A percentile compares a stretch with the other conserved stretches of the same genome.
Conservation (phyloP, 2,888 invertebrate genomes). For the Philhelius pedissequus region DNA sequence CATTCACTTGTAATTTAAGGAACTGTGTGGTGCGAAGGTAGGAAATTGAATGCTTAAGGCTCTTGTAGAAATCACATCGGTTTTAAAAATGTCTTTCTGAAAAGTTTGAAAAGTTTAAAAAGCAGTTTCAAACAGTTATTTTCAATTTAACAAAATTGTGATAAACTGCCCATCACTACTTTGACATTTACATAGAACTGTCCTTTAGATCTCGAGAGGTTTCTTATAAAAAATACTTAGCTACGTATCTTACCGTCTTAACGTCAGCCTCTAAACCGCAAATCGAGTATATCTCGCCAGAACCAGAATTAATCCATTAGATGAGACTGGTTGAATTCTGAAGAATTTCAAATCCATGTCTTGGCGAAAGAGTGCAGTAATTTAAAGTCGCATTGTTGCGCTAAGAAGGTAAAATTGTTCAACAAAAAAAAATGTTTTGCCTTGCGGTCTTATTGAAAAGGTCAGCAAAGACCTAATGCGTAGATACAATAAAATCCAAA, state of each 20-base stretch:
- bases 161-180: no score
- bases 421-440: neutral
- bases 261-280: conserved; percentile 9
- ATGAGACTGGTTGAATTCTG: neutral
- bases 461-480: conserved; percentile 27
- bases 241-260: neutral
- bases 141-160: no score
- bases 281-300: neutral
- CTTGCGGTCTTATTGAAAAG: conserved; percentile 20
- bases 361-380: neutral
- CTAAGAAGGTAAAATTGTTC: neutral
- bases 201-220: no score
- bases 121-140: no score
- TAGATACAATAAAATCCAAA: neutral
- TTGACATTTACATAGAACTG: no score
- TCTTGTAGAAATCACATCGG: neutral
- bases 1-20: neutral
- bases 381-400: conserved; percentile 4
- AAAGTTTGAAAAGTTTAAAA: no score
- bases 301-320: conserved; percentile 51
- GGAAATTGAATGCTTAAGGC: neutral
- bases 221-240: neutral
- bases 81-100: neutral
- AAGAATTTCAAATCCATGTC: conserved; percentile 51
- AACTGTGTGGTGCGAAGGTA: neutral